Base-by-base conservation (phyloP, 2,888 invertebrate species). In the Timema podura region DNA sequence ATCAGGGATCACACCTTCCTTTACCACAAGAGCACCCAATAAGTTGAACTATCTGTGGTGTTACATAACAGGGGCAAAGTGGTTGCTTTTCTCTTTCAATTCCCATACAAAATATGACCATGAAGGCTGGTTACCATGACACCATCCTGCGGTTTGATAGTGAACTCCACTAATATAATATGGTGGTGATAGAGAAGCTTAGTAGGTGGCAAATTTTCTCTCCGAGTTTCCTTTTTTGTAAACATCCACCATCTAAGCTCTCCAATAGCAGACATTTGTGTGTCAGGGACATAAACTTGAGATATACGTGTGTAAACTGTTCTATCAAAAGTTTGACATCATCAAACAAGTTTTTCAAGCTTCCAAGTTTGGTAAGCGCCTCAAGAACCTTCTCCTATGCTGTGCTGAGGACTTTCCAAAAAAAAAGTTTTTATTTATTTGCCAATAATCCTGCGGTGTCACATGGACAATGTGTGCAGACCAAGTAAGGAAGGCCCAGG, bases 241-340 rank as follows among this genome's bases (percentile, higher is more conserved):
- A 54, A 57, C 57, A 57, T 57, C 57, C 5, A n/a, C 57, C 15
- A 57, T 6, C 57, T 57, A n/a, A 57, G 57, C 15, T 57, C n/a
- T 57, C 57, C 57, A 13, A 57, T 57, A 57, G 2, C 57, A 30
- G 9, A 57, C 7, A n/a, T 5, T 7, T 11, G 57, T n/a, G 57
- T 57, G 30, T 9, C n/a, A 57, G n/a, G n/a, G 57, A 13, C 57
- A 57, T 57, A 57, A 11, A 57, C 57, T n/a, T 57, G 54, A 54
- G 15, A 54, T 10, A n/a, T n/a, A n/a, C n/a, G n/a, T n/a, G n/a
- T n/a, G 30, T 57, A 7, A 57, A n/a, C 57, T 57, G 10, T 57
- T 57, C 57, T 57, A 5, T 57, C 7, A 57, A 30, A 57, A 57
- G 57, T 30, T 6, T 54, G 54, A 8, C 54, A 54, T 54, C 54